A percentile compares a stretch with the other conserved stretches of the same genome.
Conservation (phyloP, 2,113 vertebrate species). For the Datnioides undecimradiatus region DNA sequence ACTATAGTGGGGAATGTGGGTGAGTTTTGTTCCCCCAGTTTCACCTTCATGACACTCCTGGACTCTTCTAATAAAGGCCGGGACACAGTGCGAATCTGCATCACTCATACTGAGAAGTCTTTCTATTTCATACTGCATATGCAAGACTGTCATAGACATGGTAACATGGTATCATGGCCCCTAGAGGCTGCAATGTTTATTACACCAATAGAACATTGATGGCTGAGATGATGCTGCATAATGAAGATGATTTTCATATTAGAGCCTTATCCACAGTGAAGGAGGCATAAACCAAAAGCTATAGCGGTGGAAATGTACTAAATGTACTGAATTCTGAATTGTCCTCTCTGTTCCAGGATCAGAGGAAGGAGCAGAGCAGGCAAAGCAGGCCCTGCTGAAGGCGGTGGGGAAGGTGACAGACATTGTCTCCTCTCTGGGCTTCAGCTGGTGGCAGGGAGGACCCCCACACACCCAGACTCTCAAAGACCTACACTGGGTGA, state of each 20-base stretch:
- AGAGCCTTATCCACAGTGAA: not conserved
- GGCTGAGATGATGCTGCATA: too few species aligned
- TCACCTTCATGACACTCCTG: not conserved
- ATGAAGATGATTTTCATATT: not conserved
- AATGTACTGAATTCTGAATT: too few species aligned
- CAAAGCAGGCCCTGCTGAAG: conserved; percentile 78
- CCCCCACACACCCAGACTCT: conserved; percentile 86
- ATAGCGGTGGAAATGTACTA: too few species aligned
- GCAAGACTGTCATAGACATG: not conserved
- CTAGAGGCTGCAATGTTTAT: not conserved
- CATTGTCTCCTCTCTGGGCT: conserved; percentile 87
- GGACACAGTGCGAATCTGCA: not conserved
- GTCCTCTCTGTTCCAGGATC: conserved; percentile 73
- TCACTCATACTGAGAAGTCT: not conserved
- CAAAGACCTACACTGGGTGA: conserved; percentile 86
- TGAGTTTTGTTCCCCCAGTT: conserved; percentile 54
- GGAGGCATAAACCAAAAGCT: too few species aligned
- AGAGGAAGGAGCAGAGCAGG: conserved; percentile 84
- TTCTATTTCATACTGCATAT: not conserved
- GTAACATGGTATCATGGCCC: too few species aligned
- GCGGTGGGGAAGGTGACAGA: conserved; percentile 86
- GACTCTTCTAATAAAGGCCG: not conserved
- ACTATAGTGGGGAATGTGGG: conserved; percentile 87
- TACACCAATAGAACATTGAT: not conserved
- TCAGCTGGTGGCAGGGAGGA: conserved; percentile 91